Percentiles rank a stretch among this genome's conserved stretches.
These are phyloP conservation scores for Somateria mollissima DNA, from an alignment of 2,797 vertebrate genomes.

Conservation along the genomic window DNA sequence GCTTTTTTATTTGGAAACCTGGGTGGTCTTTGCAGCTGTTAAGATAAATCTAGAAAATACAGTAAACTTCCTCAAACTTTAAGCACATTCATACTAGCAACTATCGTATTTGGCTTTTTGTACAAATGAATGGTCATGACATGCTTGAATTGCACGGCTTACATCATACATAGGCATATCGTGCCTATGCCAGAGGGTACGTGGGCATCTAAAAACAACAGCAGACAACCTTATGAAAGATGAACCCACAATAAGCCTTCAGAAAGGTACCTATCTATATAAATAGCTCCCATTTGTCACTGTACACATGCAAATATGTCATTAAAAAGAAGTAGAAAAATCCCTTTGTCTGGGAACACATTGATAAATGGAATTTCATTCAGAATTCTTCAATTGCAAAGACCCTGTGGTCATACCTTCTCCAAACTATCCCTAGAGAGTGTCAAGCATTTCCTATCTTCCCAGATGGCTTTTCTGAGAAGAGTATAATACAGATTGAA, in stretches of 20 bases:
- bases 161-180: background rate
- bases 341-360: background rate
- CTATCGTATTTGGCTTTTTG: background rate
- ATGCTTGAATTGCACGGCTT: background rate
- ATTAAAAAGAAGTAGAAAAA: background rate
- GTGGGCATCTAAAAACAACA: background rate
- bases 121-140: background rate
- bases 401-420: background rate
- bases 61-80: background rate
- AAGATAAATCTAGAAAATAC: background rate
- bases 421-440: background rate
- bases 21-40: background rate
- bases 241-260: background rate
- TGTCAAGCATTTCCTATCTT: background rate
- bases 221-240: background rate
- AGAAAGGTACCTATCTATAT: background rate
- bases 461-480: background rate
- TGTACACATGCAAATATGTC: background rate
- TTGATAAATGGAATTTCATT: background rate
- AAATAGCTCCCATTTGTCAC: background rate
- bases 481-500: background rate
- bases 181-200: background rate
- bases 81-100: background rate
- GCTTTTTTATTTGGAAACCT: background rate
- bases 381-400: background rate